These are phyloP conservation scores for Neopipo cinnamomea DNA, from an alignment of 2,113 vertebrate genomes.

Conservation along the genomic window DNA sequence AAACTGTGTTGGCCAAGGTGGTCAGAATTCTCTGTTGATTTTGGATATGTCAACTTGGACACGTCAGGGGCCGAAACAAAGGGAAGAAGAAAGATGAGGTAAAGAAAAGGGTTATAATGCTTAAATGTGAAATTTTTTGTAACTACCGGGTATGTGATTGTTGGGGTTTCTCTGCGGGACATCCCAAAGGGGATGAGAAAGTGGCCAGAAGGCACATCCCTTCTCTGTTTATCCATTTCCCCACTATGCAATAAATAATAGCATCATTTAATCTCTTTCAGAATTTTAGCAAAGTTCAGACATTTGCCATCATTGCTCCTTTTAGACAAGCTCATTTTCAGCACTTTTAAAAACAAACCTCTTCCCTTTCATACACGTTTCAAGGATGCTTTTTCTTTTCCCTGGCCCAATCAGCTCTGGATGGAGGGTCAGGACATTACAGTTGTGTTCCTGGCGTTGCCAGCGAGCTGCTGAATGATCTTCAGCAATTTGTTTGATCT, in stretches of 20 bases:
- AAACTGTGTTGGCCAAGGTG: not conserved
- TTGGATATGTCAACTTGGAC: not conserved
- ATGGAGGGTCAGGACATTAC: not conserved
- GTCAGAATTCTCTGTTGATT: not conserved
- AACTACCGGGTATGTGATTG: rapidly evolving
- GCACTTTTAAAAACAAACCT: not conserved
- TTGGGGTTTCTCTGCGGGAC: not conserved
- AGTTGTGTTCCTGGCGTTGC: not conserved
- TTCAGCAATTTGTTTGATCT: constrained; percentile 32
- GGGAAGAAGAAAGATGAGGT: not conserved
- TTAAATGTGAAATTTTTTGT: not conserved
- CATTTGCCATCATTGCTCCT: not conserved
- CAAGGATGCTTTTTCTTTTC: not conserved
- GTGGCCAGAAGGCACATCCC: not conserved
- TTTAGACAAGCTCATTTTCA: not conserved
- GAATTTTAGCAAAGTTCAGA: not conserved
- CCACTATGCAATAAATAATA: not conserved
- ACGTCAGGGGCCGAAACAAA: not conserved
- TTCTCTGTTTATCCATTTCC: not conserved
- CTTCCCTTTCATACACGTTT: rapidly evolving
- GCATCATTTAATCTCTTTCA: not conserved
- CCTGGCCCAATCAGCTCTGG: not conserved
- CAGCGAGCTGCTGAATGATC: not conserved
- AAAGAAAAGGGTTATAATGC: not conserved
- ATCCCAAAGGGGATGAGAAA: not conserved